Conservation (phyloP, 1,140 invertebrate species). For the Daktulosphaira vitifoliae region DNA sequence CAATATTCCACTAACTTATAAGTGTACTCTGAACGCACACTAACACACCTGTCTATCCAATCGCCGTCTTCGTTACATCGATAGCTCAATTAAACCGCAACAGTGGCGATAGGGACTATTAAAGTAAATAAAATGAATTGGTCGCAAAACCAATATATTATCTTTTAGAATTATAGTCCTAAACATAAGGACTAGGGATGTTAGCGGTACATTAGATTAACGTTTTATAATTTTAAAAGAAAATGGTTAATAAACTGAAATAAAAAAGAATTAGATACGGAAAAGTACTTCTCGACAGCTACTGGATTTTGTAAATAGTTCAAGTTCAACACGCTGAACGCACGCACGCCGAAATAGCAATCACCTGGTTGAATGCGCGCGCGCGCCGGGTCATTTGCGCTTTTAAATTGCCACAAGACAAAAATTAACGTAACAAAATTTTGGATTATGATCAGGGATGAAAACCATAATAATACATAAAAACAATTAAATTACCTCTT, state of each 20-base stretch:
- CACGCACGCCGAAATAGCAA: slow-evolving; percentile 9
- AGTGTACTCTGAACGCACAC: not conserved
- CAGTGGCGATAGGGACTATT: not conserved
- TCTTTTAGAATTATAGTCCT: too few species aligned
- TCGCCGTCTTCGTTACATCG: slow-evolving; percentile 13
- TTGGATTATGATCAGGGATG: not conserved
- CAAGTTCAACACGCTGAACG: not conserved
- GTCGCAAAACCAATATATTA: too few species aligned
- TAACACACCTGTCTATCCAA: slow-evolving; percentile 27
- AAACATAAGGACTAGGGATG: too few species aligned
- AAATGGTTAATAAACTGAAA: too few species aligned
- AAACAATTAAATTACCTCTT: slow-evolving; percentile 58
- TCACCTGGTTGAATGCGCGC: not conserved
- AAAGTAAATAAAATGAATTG: too few species aligned
- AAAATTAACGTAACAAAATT: not conserved
- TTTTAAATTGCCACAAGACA: not conserved
- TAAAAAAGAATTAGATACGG: too few species aligned
- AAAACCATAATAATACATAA: not conserved
- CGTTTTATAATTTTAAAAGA: too few species aligned
- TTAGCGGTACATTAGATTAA: too few species aligned
- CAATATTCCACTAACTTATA: too few species aligned
- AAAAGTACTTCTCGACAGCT: too few species aligned
- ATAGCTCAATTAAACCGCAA: slow-evolving; percentile 26
- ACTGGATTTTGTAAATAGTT: not conserved
- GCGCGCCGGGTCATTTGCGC: not conserved